phyloP scores from a whole-genome alignment of 2,113 vertebrate species.

The Bolborhynchus lineola region DNA sequence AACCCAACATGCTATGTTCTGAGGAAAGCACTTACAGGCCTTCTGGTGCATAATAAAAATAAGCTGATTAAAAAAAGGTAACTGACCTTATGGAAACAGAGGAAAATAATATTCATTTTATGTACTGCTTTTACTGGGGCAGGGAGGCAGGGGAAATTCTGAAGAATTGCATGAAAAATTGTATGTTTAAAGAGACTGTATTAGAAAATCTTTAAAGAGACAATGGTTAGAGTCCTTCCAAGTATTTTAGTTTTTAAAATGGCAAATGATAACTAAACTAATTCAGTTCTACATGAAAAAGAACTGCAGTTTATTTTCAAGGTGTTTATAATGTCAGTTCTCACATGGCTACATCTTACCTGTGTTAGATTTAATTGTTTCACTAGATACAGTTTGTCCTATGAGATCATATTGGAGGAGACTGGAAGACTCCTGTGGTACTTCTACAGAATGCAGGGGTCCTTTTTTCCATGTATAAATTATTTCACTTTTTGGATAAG shows the following conservation, averaged over 20 bases:
- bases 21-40: not conserved
- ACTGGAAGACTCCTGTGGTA: conserved; percentile 95
- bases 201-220: not conserved
- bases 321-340: not conserved
- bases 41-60: not conserved
- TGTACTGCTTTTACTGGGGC: not conserved
- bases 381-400: conserved; percentile 95
- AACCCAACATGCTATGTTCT: not conserved
- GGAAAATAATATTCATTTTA: not conserved
- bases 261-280: not conserved
- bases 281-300: not conserved
- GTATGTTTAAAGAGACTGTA: not conserved
- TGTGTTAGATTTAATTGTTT: conserved; percentile 95
- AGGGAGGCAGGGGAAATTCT: not conserved
- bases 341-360: conserved; percentile 72
- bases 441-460: conserved; percentile 92
- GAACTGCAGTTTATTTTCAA: not conserved
- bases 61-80: conserved; percentile 1
- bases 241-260: not conserved
- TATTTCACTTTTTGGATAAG: conserved; percentile 96
- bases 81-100: not conserved
- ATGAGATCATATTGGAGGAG: conserved; percentile 96
- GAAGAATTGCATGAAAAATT: not conserved
- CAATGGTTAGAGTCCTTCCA: not conserved
- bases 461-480: conserved; percentile 99